Conservation (phyloP, 2,797 vertebrate genomes). For the Gephyroberyx darwinii region DNA sequence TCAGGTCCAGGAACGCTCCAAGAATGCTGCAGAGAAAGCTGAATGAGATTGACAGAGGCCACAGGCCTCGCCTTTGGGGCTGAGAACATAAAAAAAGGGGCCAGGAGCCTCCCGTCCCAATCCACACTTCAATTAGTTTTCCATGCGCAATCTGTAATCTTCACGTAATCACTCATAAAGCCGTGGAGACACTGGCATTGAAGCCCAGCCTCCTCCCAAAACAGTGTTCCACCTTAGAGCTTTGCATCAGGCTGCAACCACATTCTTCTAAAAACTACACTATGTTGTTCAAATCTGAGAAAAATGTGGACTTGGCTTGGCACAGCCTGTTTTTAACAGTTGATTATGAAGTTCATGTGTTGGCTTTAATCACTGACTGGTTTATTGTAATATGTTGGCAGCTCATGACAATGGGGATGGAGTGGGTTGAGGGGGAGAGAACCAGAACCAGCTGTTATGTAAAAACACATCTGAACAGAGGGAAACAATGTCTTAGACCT, state of each 20-base stretch:
- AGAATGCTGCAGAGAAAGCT: not conserved
- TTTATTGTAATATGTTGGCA: constrained; percentile 61
- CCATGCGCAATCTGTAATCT: constrained; percentile 49
- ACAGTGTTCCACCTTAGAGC: not conserved
- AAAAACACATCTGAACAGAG: constrained; percentile 66
- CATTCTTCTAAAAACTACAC: constrained; percentile 24
- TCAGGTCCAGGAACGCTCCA: not conserved
- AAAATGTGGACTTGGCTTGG: constrained; percentile 48
- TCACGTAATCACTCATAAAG: constrained; percentile 38
- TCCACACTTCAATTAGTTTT: constrained; percentile 48
- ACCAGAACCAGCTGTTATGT: constrained; percentile 73
- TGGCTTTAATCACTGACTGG: constrained; percentile 48
- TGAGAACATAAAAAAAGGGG: constrained; percentile 29
- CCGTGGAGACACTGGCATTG: not conserved
- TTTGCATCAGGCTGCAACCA: not conserved
- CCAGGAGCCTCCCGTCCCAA: constrained; percentile 4
- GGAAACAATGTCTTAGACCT: constrained; percentile 65
- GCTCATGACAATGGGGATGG: constrained; percentile 55
- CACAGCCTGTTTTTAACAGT: constrained; percentile 52
- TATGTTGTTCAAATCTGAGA: constrained; percentile 46
- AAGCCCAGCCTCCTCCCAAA: not conserved
- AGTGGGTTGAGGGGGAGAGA: constrained; percentile 42
- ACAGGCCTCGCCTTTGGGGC: constrained; percentile 10
- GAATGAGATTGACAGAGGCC: constrained; percentile 33
- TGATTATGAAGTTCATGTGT: constrained; percentile 71